Evolutionary conservation across 2,113 vertebrate genomes (phyloP).

Genomic region (Corythaeola cristata): DNA sequence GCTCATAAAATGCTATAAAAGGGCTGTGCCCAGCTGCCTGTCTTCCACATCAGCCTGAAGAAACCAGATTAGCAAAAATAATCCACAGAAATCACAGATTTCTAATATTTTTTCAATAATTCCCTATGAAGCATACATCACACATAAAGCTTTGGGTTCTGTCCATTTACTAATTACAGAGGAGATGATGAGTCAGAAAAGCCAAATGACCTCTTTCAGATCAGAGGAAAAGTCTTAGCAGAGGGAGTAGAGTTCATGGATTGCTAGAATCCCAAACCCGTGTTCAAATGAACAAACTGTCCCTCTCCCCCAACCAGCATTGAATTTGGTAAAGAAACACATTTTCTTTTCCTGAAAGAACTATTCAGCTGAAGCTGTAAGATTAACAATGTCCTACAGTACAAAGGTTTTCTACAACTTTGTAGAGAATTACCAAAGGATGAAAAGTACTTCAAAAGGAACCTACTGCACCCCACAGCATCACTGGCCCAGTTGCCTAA

Average conservation of each 20-base stretch:
- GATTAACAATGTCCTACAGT: neutral
- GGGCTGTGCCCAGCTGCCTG: neutral
- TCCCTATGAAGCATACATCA: neutral
- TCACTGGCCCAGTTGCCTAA: neutral
- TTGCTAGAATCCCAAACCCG: neutral
- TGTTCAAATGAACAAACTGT: neutral
- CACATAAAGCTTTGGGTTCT: neutral
- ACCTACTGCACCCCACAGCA: neutral
- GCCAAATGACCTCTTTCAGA: neutral
- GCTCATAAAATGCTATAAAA: neutral
- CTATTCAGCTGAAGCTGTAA: neutral
- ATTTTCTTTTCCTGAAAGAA: neutral
- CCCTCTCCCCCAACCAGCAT: accelerated
- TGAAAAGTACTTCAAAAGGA: neutral
- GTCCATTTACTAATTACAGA: neutral
- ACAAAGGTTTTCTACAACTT: neutral
- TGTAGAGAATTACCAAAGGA: neutral
- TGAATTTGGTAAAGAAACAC: neutral
- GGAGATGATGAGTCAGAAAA: neutral
- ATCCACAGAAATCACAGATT: neutral
- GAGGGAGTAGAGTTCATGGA: neutral
- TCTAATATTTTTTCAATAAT: neutral
- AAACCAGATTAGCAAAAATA: neutral
- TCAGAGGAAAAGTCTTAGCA: neutral
- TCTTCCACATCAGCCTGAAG: neutral